phyloP scores from a whole-genome alignment of 2,113 vertebrate genomes.

The Clinocottus analis region DNA sequence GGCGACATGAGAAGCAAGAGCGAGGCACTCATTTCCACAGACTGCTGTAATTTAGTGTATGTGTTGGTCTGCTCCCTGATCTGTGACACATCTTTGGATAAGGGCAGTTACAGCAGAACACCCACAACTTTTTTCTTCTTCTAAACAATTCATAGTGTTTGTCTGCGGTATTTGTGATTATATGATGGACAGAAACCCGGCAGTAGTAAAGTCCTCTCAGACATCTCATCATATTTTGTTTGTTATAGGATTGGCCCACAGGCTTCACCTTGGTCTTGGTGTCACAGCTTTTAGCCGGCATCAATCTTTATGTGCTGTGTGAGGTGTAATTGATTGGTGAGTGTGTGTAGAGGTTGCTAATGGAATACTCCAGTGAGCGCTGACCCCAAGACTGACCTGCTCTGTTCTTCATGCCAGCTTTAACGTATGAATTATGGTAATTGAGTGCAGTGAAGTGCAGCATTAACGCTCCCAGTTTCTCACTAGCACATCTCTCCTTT shows the following conservation, averaged over 20 bases:
- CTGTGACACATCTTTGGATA: conserved; percentile 11
- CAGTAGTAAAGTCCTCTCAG: conserved; percentile 1
- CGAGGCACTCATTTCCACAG: conserved; percentile 54
- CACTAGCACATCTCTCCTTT: conserved; percentile 13
- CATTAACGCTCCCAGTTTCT: conserved; percentile 48
- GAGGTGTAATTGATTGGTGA: conserved; percentile 74
- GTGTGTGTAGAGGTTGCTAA: conserved; percentile 65
- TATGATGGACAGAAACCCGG: background rate
- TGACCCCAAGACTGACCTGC: conserved; percentile 71
- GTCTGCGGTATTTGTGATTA: background rate
- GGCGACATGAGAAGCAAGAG: conserved; percentile 29
- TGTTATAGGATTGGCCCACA: conserved; percentile 39
- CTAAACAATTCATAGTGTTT: background rate
- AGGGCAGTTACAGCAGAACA: background rate
- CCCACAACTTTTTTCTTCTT: background rate
- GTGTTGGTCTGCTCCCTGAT: background rate
- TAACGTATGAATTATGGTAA: conserved; percentile 77
- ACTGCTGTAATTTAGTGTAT: conserved; percentile 43
- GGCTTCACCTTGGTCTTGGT: conserved; percentile 52
- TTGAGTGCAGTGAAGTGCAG: conserved; percentile 61
- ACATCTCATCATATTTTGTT: conserved; percentile 41
- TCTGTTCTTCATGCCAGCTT: conserved; percentile 68
- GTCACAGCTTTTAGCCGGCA: conserved; percentile 53
- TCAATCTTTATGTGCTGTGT: conserved; percentile 63
- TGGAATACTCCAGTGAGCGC: conserved; percentile 61